Conservation (phyloP, 2,113 vertebrate genomes). For the Oenanthe oenanthe region DNA sequence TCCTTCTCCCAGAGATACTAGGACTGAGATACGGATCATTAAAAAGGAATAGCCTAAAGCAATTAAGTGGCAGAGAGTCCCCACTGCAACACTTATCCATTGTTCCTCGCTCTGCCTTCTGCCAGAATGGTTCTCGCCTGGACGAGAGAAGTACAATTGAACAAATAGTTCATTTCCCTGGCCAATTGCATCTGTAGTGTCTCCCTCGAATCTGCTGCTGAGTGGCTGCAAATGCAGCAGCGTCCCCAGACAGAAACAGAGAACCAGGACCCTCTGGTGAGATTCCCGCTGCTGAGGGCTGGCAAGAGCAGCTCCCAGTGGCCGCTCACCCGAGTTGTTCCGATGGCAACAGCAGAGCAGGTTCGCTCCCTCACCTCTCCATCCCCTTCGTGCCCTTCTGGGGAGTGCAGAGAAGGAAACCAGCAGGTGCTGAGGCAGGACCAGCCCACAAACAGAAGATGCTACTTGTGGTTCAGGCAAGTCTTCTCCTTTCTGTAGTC, state of each 20-base stretch:
- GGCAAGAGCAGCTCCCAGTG: background rate
- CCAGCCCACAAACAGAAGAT: background rate
- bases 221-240: background rate
- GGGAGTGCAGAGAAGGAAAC: background rate
- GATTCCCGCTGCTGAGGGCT: background rate
- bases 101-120: slow-evolving; percentile 2
- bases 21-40: background rate
- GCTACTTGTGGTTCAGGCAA: background rate
- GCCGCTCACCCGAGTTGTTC: background rate
- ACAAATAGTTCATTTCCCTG: slow-evolving; percentile 45
- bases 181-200: background rate
- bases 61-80: background rate
- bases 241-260: background rate
- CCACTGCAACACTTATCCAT: slow-evolving; percentile 13
- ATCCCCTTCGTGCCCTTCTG: background rate
- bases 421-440: slow-evolving; percentile 17
- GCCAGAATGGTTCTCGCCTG: background rate
- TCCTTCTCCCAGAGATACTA: background rate
- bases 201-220: background rate
- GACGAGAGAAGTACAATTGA: slow-evolving; percentile 12
- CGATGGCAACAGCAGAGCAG: background rate
- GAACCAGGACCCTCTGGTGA: background rate
- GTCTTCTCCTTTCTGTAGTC: background rate
- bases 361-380: background rate
- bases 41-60: background rate